These are phyloP conservation scores for Dendropsophus ebraccatus DNA, from an alignment of 2,113 vertebrate genomes.

Conservation along the genomic window DNA sequence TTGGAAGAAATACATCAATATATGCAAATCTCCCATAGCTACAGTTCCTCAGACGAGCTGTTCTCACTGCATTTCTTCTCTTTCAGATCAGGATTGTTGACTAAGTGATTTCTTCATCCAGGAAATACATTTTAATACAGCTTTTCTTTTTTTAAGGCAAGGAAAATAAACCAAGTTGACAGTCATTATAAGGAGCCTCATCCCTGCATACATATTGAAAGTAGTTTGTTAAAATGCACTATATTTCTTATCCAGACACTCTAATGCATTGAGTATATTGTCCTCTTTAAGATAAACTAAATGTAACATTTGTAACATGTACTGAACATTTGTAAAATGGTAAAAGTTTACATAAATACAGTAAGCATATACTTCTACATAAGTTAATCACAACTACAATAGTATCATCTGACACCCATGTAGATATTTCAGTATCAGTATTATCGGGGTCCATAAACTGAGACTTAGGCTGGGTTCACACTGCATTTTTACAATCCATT, in stretches of 20 bases:
- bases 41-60: neutral
- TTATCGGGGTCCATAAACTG: no score
- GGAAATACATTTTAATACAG: neutral
- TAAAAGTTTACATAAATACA: no score
- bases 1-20: neutral
- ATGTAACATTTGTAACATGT: no score
- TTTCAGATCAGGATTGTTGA: neutral
- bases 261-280: neutral
- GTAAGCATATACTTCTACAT: no score
- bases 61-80: neutral
- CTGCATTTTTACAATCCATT: no score
- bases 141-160: neutral
- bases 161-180: neutral
- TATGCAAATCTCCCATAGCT: neutral
- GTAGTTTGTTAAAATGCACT: neutral
- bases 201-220: neutral
- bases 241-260: neutral
- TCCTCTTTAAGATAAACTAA: no score
- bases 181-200: neutral
- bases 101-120: neutral
- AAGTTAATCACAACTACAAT: no score
- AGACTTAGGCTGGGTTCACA: no score
- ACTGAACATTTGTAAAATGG: no score
- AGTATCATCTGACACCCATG: no score
- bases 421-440: no score